These are phyloP conservation scores for Platycnemis pennipes DNA, from an alignment of 2,888 invertebrate species.

Conservation along the genomic window DNA sequence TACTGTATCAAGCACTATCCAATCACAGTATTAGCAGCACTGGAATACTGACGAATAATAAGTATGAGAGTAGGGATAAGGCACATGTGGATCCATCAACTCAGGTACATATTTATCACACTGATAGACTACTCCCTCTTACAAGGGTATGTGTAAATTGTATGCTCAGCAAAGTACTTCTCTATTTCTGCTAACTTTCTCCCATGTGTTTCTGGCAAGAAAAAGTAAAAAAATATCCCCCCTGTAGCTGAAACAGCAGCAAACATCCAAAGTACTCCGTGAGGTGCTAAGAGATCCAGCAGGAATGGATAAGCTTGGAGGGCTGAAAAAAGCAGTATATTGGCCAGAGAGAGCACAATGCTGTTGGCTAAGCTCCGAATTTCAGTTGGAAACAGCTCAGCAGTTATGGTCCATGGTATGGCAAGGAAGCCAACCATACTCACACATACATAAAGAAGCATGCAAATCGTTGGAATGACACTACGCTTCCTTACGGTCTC, in stretches of 20 bases:
- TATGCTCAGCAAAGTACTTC: conserved; percentile 59
- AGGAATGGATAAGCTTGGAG: conserved; percentile 80
- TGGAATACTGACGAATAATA: not conserved
- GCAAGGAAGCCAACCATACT: conserved; percentile 83
- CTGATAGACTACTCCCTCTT: conserved; percentile 12
- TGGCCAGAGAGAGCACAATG: conserved; percentile 82
- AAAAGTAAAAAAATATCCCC: conserved; percentile 47
- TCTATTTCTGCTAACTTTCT: conserved; percentile 58
- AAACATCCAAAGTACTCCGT: conserved; percentile 46
- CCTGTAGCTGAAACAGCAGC: conserved; percentile 51
- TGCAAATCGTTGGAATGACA: conserved; percentile 80
- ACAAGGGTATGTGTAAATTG: conserved; percentile 55
- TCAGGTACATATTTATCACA: conserved; percentile 13
- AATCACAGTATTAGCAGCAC: conserved; percentile 17
- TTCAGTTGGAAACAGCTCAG: conserved; percentile 83
- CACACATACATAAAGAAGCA: conserved; percentile 82
- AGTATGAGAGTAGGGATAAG: not conserved
- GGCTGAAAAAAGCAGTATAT: conserved; percentile 82
- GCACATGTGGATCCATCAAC: not conserved
- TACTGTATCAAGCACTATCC: not conserved
- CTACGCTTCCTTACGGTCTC: not conserved
- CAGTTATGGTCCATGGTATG: conserved; percentile 85
- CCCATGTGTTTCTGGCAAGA: conserved; percentile 58
- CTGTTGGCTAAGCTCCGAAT: conserved; percentile 84
- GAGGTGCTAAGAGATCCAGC: conserved; percentile 74